Evolutionary conservation across 1,140 invertebrate species (phyloP).

Genomic region (Drosophila kurseongensis): DNA sequence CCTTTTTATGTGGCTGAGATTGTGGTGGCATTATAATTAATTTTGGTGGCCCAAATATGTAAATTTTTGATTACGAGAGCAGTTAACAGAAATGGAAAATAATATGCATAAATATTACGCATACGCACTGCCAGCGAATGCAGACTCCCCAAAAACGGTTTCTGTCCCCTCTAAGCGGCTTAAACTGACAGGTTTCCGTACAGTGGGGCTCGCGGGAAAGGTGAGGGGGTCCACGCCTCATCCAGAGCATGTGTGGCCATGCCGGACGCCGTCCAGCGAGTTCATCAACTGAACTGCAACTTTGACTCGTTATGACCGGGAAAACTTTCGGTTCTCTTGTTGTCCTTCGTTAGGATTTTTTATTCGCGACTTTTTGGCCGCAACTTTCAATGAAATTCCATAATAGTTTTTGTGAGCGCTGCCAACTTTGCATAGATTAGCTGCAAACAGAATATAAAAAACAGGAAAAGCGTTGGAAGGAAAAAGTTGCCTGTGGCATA

Average conservation of each 20-base stretch:
- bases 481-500: constrained; percentile 13
- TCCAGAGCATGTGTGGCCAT: constrained; percentile 58
- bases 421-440: constrained; percentile 66
- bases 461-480: background rate
- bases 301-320: constrained; percentile 62
- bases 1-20: constrained; percentile 26
- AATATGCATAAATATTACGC: constrained; percentile 70
- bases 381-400: constrained; percentile 73
- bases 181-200: constrained; percentile 66
- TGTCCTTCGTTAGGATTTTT: constrained; percentile 26
- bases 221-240: background rate
- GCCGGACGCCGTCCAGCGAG: constrained; percentile 29
- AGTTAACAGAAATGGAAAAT: constrained; percentile 58
- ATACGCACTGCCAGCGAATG: constrained; percentile 56
- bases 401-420: constrained; percentile 56
- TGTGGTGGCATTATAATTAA: constrained; percentile 75
- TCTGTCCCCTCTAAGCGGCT: constrained; percentile 67
- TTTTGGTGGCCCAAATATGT: constrained; percentile 75
- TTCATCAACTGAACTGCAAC: constrained; percentile 71
- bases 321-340: constrained; percentile 59
- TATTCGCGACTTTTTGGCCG: constrained; percentile 65
- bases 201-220: background rate
- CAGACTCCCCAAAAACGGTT: constrained; percentile 15
- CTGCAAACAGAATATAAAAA: constrained; percentile 33
- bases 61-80: constrained; percentile 68